Evolutionary conservation across 2,888 invertebrate species (phyloP), one percentile per base, ranked within the genome.

Genomic region (Parasteatoda lunata): DNA sequence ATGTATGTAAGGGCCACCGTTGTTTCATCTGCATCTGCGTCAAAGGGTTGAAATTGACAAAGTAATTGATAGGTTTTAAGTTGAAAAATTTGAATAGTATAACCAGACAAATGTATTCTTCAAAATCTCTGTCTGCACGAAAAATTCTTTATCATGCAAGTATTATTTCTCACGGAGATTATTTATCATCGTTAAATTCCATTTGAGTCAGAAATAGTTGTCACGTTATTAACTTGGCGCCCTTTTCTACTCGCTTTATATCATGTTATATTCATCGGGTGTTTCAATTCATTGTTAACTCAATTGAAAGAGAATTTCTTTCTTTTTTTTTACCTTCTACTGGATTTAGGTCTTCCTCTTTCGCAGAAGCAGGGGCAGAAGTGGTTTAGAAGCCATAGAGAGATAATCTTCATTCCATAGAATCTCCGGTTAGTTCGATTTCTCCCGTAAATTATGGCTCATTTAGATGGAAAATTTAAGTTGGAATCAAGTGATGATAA

Each of bases 401-500:
- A 30, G 30, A 9, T 15, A 13, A 48, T 11, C 7, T 6, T 76
- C 13, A 30, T 30, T 30, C 30, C 30, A 30, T 30, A 30, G 30
- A 1, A 30, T 30, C 30, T 30, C 30, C 30, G 30, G 30, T 30
- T 13, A n/a, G 49, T 1, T 11, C n/a, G 9, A 5, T 15, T 6
- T 51, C 30, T 8, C 8, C 51, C 3, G 7, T 30, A 13, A 15
- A 83, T 66, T 66, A 89, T 89, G 88, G 86, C 65, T 76, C 65
- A 71, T 30, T 78, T 89, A 30, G 59, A n/a, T 4, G 89, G 89
- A 15, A 89, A 88, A 59, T 89, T 68, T 69, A 89, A 89, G 71
- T 65, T 89, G 45, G 80, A 72, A 0, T 83, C 88, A 3, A 84
- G 88, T 45, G 87, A 87, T n/a, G 89, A 88, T 3, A 79, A 89